Evolutionary conservation across 2,113 vertebrate genomes (phyloP).

Genomic region (Alaudala cheleensis): DNA sequence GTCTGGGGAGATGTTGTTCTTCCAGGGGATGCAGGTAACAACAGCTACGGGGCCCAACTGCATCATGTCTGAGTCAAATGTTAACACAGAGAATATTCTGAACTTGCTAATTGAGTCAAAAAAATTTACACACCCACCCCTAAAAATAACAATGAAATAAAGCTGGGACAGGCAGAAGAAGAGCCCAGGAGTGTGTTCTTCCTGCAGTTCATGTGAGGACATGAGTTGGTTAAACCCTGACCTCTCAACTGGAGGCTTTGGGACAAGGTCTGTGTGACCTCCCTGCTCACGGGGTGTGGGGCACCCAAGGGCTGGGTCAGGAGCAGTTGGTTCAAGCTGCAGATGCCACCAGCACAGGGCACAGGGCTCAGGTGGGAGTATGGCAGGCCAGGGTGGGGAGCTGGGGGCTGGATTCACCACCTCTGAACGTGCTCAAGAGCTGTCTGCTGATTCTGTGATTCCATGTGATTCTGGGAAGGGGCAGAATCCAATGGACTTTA

Average conservation of each 20-base stretch:
- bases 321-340: neutral
- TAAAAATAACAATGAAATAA: neutral
- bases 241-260: neutral
- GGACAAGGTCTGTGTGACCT: neutral
- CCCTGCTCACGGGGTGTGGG: accelerated
- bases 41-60: neutral
- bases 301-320: neutral
- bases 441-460: neutral
- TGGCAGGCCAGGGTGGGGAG: neutral
- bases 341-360: neutral
- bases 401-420: neutral
- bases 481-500: neutral
- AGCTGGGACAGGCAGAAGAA: neutral
- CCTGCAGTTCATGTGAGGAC: neutral
- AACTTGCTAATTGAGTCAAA: neutral
- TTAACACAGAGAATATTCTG: neutral
- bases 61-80: neutral
- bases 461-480: neutral
- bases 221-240: neutral
- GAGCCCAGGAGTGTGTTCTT: neutral
- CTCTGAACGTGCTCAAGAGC: neutral
- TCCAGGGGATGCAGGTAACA: neutral
- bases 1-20: neutral
- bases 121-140: neutral
- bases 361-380: neutral